phyloP scores from a whole-genome alignment of 2,888 invertebrate genomes.

The Psococerastis gibbosa region DNA sequence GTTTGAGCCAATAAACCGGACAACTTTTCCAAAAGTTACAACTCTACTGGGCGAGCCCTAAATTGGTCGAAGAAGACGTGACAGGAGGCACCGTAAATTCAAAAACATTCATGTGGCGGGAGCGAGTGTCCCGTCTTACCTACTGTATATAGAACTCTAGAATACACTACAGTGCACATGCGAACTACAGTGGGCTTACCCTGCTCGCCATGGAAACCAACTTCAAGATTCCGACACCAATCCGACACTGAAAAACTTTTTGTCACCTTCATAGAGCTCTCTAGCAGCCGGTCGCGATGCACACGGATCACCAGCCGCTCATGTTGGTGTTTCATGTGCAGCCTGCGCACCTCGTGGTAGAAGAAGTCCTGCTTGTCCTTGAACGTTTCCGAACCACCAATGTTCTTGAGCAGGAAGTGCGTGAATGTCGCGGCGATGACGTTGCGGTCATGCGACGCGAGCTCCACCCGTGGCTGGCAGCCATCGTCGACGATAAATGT shows the following conservation, averaged over 20 bases:
- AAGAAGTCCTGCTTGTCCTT: slow-evolving; percentile 67
- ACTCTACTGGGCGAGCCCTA: too few species aligned
- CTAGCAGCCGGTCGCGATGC: slow-evolving; percentile 57
- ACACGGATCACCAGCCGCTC: slow-evolving; percentile 71
- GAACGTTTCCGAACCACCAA: slow-evolving; percentile 88
- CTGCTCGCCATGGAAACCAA: slow-evolving; percentile 84
- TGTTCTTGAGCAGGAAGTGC: slow-evolving; percentile 76
- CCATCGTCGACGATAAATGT: slow-evolving; percentile 80
- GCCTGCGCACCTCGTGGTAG: slow-evolving; percentile 63
- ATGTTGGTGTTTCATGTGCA: slow-evolving; percentile 72
- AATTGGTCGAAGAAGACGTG: too few species aligned
- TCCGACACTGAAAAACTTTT: slow-evolving; percentile 70
- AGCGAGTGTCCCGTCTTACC: too few species aligned
- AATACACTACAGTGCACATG: too few species aligned
- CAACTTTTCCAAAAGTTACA: too few species aligned
- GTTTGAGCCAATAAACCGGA: too few species aligned
- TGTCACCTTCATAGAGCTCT: slow-evolving; percentile 68
- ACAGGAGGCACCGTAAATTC: too few species aligned
- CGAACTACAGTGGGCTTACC: too few species aligned
- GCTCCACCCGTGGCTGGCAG: slow-evolving; percentile 66
- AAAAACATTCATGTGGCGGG: too few species aligned
- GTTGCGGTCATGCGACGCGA: slow-evolving; percentile 68
- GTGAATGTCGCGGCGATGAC: slow-evolving; percentile 86
- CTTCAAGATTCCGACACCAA: slow-evolving; percentile 90
- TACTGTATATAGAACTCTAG: too few species aligned